Base-by-base conservation (phyloP, 2,797 vertebrate species). In the Acrocephalus scirpaceus region DNA sequence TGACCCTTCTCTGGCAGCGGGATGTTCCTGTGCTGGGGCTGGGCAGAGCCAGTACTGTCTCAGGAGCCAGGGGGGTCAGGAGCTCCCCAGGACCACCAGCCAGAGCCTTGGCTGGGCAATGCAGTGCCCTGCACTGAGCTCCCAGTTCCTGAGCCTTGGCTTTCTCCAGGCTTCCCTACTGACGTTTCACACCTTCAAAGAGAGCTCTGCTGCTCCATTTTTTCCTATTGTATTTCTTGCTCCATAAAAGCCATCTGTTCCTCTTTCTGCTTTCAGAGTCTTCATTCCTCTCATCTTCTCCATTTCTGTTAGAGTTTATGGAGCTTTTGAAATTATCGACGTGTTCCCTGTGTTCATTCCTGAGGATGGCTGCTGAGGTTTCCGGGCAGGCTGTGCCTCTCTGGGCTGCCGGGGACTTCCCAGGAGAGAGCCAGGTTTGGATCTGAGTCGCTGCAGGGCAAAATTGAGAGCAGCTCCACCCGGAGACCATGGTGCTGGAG, bases 211-310 rank as follows among this genome's bases (percentile, higher is more conserved):
- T 95, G 72, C 75, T 74, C n/a, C 75, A 3, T 48, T 44, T 61
- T 75, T 73, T 57, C 53, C 80, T 25, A 60, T 94, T 94, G 69
- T 76, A 77, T 91, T 94, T 93, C 72, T 76, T 90, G 90, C 85
- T 91, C 85, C 61, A 42, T 77, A 89, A 93, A 91, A 94, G 92
- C 95, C 85, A 75, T 91, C 92, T 90, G 90, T 82, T 61, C 73
- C 16, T 79, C 74, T 90, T 61, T 57, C 89, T 91, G 60, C 50
- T 23, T 74, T 67, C 48, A 78, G 89, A 81, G 51, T 26, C 60
- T 88, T 80, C 51, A 10, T 60, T 92, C 58, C 82, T 91, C 81
- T 95, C 78, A 86, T 86, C 85, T 61, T 67, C 69, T 76, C 69
- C 82, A 15, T 92, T 87, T 82, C 80, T 85, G 7, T 70, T 57